A percentile compares a stretch with the other conserved stretches of the same genome.
These are phyloP conservation scores for Erinaceus europaeus DNA, from an alignment of 2,113 vertebrate genomes.

Conservation along the genomic window DNA sequence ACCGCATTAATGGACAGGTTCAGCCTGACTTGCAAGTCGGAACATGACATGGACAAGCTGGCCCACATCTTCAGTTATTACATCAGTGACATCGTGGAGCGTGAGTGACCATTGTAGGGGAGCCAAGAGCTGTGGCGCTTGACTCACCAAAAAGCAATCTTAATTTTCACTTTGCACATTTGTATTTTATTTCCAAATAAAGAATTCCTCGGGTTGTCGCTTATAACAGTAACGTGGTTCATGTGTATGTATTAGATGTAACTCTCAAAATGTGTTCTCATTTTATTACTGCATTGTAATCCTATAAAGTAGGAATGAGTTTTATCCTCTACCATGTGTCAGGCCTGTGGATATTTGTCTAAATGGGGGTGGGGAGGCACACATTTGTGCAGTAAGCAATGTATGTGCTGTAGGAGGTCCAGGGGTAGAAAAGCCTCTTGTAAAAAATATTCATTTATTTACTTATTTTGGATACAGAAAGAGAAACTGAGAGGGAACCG, in stretches of 20 bases:
- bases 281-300: neutral
- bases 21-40: constrained; percentile 12
- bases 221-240: neutral
- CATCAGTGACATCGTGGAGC: constrained; percentile 46
- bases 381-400: neutral
- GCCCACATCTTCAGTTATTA: constrained; percentile 25
- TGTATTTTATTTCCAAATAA: constrained; percentile 43
- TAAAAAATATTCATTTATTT: too few relatives aligned
- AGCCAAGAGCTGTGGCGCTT: neutral
- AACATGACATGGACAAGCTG: constrained; percentile 28
- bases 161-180: neutral
- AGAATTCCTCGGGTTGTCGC: neutral
- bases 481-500: too few relatives aligned
- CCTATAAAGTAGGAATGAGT: neutral
- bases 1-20: constrained; percentile 47
- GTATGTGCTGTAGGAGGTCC: too few relatives aligned
- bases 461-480: too few relatives aligned
- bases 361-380: neutral
- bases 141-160: neutral
- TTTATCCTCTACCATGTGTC: neutral
- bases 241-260: neutral
- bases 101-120: neutral
- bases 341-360: neutral
- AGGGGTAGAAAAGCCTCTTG: too few relatives aligned
- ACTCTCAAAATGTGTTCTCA: neutral